phyloP scores from a whole-genome alignment of 1,140 invertebrate species.

The Stegodyphus dumicola region DNA sequence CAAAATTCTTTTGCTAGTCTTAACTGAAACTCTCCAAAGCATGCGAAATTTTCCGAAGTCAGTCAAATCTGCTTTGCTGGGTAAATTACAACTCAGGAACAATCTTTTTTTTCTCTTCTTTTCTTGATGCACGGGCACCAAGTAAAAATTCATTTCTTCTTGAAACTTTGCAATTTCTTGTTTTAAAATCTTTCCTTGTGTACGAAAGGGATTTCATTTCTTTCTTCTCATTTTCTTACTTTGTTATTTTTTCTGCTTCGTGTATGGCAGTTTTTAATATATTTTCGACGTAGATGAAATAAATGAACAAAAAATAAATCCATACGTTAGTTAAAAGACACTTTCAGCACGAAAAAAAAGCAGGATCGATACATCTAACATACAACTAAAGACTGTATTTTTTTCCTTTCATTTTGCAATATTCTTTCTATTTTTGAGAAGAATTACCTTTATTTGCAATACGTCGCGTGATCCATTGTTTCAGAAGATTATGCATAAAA shows the following conservation, averaged over 20 bases:
- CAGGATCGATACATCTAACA: not conserved
- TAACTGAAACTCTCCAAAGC: no score
- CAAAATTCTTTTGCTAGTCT: no score
- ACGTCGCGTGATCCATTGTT: slow-evolving; percentile 9
- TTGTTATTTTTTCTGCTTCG: not conserved
- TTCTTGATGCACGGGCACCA: not conserved
- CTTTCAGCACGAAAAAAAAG: slow-evolving; percentile 1
- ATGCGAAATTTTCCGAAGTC: no score
- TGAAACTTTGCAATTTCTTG: slow-evolving; percentile 5
- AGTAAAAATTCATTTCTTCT: slow-evolving; percentile 2
- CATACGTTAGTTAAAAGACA: slow-evolving; percentile 24
- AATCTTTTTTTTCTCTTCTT: not conserved
- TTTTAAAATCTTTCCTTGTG: slow-evolving; percentile 21
- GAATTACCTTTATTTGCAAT: slow-evolving; percentile 12
- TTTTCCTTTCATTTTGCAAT: not conserved
- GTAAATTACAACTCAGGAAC: no score
- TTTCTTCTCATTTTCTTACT: not conserved
- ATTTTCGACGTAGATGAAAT: slow-evolving; percentile 3
- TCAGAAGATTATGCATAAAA: not conserved
- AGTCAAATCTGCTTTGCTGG: no score
- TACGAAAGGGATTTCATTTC: not conserved
- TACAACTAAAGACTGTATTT: no score
- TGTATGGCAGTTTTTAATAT: slow-evolving; percentile 15
- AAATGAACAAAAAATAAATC: slow-evolving; percentile 7
- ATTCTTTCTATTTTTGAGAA: not conserved